A percentile compares a stretch with the other conserved stretches of the same genome.
phyloP scores from a whole-genome alignment of 1,140 invertebrate species.

The Periplaneta americana region DNA sequence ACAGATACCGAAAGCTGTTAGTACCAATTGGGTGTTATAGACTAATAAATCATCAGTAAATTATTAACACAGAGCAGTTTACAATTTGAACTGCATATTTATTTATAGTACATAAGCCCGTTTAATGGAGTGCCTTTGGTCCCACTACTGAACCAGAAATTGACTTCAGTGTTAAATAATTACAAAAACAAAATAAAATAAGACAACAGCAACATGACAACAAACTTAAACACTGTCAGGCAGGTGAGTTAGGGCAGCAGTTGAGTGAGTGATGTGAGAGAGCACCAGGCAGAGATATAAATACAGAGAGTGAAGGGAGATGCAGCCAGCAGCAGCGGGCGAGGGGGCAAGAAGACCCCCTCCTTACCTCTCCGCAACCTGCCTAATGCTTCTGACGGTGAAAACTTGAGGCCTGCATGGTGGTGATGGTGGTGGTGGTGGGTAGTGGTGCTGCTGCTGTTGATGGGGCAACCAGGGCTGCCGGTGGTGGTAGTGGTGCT shows the following conservation, averaged over 20 bases:
- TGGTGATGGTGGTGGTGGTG: slow-evolving; percentile 24
- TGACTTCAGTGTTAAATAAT: background rate
- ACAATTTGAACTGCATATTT: no score
- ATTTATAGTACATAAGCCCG: no score
- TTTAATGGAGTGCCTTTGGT: background rate
- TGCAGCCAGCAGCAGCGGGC: background rate
- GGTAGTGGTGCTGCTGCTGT: slow-evolving; percentile 27
- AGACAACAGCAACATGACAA: background rate
- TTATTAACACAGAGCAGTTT: no score
- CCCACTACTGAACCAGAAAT: background rate
- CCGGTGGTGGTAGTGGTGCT: slow-evolving; percentile 28
- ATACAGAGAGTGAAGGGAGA: background rate
- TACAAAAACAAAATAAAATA: background rate
- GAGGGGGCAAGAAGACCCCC: slow-evolving; percentile 4
- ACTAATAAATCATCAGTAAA: no score
- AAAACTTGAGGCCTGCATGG: slow-evolving; percentile 10
- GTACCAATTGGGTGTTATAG: no score
- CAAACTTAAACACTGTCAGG: background rate
- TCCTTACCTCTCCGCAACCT: slow-evolving; percentile 17
- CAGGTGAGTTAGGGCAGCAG: background rate
- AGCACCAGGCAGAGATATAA: background rate
- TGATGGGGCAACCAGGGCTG: slow-evolving; percentile 36
- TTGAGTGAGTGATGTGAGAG: background rate
- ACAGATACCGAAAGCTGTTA: no score
- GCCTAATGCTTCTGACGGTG: slow-evolving; percentile 13